Evolutionary conservation across 2,888 invertebrate genomes (phyloP).

Genomic region (Suillia variegata): DNA sequence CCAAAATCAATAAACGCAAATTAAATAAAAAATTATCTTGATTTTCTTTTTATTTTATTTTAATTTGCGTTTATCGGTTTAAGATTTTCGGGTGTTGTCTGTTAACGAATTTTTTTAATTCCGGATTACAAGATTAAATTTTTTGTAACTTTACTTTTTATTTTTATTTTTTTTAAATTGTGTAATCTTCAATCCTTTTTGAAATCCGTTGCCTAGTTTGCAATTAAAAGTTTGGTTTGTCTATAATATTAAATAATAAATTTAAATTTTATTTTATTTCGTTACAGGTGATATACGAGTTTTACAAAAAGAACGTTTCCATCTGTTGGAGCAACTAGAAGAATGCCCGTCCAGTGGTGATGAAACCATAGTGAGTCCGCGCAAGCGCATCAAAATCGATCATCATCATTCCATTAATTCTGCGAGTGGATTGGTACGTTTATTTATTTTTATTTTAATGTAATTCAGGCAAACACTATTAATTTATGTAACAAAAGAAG

Average conservation of each 20-base stretch:
- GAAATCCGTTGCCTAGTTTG: neutral
- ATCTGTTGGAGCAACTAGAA: slow-evolving; percentile 72
- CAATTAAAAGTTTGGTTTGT: no score
- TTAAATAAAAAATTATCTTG: no score
- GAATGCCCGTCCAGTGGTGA: slow-evolving; percentile 75
- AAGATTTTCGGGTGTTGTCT: no score
- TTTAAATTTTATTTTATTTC: neutral
- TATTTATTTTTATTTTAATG: neutral
- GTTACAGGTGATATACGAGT: slow-evolving; percentile 67
- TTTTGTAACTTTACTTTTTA: no score
- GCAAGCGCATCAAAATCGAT: slow-evolving; percentile 71
- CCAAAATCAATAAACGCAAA: no score
- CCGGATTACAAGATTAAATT: no score
- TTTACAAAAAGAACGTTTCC: slow-evolving; percentile 73
- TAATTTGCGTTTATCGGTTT: no score
- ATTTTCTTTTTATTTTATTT: no score
- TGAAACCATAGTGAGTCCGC: slow-evolving; percentile 68
- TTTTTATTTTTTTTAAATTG: no score
- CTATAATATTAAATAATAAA: no score
- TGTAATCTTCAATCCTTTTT: neutral
- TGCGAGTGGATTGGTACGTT: slow-evolving; percentile 53
- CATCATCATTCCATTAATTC: slow-evolving; percentile 60
- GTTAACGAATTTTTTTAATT: no score
- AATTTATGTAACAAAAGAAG: slow-evolving; percentile 8
- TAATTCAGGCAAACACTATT: neutral